Evolutionary conservation across 2,888 invertebrate species (phyloP), one percentile per base, ranked within the genome.

Genomic region (Drosophila mulleri): DNA sequence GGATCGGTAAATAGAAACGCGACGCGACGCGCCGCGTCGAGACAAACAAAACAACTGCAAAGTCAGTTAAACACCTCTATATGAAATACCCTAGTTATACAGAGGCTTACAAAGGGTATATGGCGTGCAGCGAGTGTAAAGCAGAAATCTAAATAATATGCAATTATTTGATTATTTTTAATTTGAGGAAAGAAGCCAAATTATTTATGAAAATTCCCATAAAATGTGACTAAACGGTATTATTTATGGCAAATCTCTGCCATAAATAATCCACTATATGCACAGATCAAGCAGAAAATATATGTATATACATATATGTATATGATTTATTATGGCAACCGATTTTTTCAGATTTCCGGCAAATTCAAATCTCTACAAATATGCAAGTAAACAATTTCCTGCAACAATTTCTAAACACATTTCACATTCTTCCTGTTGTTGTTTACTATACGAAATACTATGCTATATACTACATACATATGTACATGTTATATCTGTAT

Each of bases 41-140:
- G 67, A 67, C 74, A 73, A 67, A 60, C 71, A 70, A 50, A 73
- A 59, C 57, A 75, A 62, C 68, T 20, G 18, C 61, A 67, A 75
- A 58, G 61, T 56, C 62, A 44, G 69, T 68, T 75, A 75, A 75
- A 73, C 63, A 70, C 70, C 70, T 66, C 32, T 29, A 29, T 37
- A 48, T 14, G 9, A n/a, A n/a, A 41, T 45, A 37, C 23, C 29
- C 32, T 41, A 16, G 9, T 16, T 20, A 42, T 1, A 9, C 6
- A 2, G 3, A 1, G 14, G 5, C 7, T n/a, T 20, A 0, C 11
- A n/a, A 23, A 5, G 12, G 23, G 20, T n/a, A 35, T 18, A 47
- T 41, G 39, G 0, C n/a, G 32, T 29, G 5, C 6, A 26, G 6
- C n/a, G n/a, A n/a, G n/a, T n/a, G n/a, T n/a, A n/a, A 50, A 12